Conservation (phyloP, 2,888 invertebrate genomes). For the Melolontha melolontha region DNA sequence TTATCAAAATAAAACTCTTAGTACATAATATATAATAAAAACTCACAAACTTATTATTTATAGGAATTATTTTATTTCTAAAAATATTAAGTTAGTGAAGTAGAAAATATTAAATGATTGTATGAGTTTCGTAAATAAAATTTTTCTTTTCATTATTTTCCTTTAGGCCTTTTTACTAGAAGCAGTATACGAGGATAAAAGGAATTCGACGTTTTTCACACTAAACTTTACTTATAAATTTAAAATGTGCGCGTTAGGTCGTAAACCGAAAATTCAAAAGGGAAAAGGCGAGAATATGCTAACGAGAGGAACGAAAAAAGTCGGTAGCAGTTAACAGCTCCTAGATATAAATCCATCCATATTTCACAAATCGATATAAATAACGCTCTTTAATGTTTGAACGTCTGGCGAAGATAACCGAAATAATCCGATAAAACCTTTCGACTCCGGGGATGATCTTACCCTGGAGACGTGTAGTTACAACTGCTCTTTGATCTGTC, state of each 20-base stretch:
- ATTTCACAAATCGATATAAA: constrained; percentile 54
- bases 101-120: too few relatives aligned
- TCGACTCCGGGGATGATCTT: constrained; percentile 48
- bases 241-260: constrained; percentile 14
- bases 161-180: too few relatives aligned
- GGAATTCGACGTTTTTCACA: constrained; percentile 13
- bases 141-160: too few relatives aligned
- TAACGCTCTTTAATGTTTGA: constrained; percentile 54
- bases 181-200: neutral
- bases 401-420: constrained; percentile 54
- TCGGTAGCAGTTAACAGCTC: too few relatives aligned
- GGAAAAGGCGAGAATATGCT: constrained; percentile 5
- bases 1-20: too few relatives aligned
- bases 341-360: constrained; percentile 37
- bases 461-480: constrained; percentile 49
- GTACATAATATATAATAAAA: too few relatives aligned
- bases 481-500: constrained; percentile 48
- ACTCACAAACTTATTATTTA: too few relatives aligned
- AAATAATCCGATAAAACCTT: constrained; percentile 49
- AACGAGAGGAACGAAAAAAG: constrained; percentile 12
- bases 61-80: too few relatives aligned
- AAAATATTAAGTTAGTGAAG: too few relatives aligned
- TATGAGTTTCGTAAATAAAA: too few relatives aligned
- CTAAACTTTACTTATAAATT: constrained; percentile 14
- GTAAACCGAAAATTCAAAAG: constrained; percentile 14